A percentile compares a stretch with the other conserved stretches of the same genome.
These are phyloP conservation scores for Nemapogon koenigi DNA, from an alignment of 2,888 invertebrate genomes.

Conservation along the genomic window DNA sequence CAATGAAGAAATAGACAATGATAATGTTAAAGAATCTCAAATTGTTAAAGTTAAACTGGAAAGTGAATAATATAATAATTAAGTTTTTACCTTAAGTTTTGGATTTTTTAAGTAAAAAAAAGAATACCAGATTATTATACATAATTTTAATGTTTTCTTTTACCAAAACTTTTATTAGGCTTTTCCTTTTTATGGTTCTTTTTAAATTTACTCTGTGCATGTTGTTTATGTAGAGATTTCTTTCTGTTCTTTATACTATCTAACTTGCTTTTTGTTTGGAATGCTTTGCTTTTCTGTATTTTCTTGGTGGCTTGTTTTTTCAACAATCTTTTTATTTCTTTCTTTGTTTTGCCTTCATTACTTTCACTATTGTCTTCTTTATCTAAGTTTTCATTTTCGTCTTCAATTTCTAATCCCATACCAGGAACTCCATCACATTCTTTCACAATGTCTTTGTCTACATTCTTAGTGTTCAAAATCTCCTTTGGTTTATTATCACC, in stretches of 20 bases:
- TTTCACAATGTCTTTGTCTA: constrained; percentile 27
- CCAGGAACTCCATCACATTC: constrained; percentile 28
- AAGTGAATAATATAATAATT: too few relatives aligned
- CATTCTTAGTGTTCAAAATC: constrained; percentile 16
- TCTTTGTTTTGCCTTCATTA: constrained; percentile 57
- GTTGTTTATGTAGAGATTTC: constrained; percentile 57
- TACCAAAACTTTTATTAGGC: constrained; percentile 42
- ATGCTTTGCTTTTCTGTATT: constrained; percentile 78
- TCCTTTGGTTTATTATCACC: constrained; percentile 69
- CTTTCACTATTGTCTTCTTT: constrained; percentile 28
- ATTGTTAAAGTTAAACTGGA: too few relatives aligned
- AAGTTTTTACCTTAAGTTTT: too few relatives aligned
- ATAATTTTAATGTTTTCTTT: constrained; percentile 36
- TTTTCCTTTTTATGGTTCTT: constrained; percentile 36
- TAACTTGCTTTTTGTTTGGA: constrained; percentile 75
- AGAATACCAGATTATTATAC: not conserved
- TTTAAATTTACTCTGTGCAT: constrained; percentile 17
- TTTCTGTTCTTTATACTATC: constrained; percentile 75
- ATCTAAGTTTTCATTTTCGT: constrained; percentile 28
- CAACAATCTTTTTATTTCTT: constrained; percentile 72
- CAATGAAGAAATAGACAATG: constrained; percentile 9
- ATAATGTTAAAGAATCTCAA: too few relatives aligned
- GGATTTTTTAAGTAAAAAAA: not conserved
- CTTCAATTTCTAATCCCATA: constrained; percentile 41
- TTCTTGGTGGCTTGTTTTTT: constrained; percentile 76